Evolutionary conservation across 2,113 vertebrate genomes (phyloP).

Genomic region (Coptodon rendalli): DNA sequence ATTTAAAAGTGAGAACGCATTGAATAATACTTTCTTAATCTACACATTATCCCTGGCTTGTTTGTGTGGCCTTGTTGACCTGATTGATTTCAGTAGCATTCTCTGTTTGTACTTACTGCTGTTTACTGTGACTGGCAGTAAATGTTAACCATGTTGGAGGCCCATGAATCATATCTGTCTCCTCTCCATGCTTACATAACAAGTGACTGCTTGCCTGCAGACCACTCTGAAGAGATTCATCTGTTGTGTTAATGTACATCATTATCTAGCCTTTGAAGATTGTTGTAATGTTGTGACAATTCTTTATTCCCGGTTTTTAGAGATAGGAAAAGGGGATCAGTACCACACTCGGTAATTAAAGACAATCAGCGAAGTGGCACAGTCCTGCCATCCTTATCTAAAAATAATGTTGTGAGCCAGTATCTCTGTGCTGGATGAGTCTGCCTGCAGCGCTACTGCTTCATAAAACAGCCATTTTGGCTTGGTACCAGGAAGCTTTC

Average conservation of each 20-base stretch:
- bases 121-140: not conserved
- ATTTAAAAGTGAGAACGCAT: not conserved
- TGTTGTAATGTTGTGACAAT: not conserved
- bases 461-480: constrained; percentile 38
- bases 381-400: not conserved
- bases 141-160: constrained; percentile 15
- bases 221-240: constrained; percentile 7
- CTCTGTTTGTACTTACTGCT: not conserved
- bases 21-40: not conserved
- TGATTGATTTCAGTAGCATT: not conserved
- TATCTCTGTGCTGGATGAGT: not conserved
- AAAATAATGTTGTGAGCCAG: constrained; percentile 16
- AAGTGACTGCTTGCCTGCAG: constrained; percentile 3
- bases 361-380: not conserved
- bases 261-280: constrained; percentile 5
- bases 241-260: constrained; percentile 22
- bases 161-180: constrained; percentile 44
- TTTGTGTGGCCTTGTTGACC: not conserved
- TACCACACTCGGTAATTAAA: not conserved
- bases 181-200: constrained; percentile 45
- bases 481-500: constrained; percentile 4
- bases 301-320: not conserved
- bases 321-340: not conserved
- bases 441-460: not conserved
- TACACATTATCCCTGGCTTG: not conserved